A percentile compares a stretch with the other conserved stretches of the same genome.
phyloP scores from a whole-genome alignment of 2,113 vertebrate genomes.

The Protomyctophum bolini region DNA sequence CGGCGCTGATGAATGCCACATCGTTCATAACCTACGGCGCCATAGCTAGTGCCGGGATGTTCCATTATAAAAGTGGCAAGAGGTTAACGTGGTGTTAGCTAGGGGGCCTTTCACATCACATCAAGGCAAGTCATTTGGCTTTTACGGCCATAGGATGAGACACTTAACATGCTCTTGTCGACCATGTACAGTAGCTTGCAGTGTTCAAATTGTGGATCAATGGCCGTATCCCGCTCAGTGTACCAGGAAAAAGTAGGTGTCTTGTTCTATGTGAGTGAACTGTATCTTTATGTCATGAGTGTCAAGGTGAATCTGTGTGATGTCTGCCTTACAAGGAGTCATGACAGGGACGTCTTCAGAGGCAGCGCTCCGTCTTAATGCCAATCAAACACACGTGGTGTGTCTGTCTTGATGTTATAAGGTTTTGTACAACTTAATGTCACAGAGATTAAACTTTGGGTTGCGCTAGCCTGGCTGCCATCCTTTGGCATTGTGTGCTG shows the following conservation, averaged over 20 bases:
- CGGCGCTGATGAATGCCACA: background rate
- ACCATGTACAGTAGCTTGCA: constrained; percentile 17
- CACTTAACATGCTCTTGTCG: constrained; percentile 11
- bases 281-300: constrained; percentile 9
- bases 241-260: constrained; percentile 6
- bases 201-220: constrained; percentile 26
- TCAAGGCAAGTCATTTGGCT: constrained; percentile 38
- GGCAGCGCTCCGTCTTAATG: constrained; percentile 24
- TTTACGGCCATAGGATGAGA: constrained; percentile 41
- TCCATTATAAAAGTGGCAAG: constrained; percentile 4
- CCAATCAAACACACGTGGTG: constrained; percentile 22
- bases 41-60: background rate
- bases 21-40: constrained; percentile 4
- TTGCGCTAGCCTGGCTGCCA: constrained; percentile 29
- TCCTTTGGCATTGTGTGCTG: background rate
- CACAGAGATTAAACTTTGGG: background rate
- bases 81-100: constrained; percentile 21
- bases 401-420: constrained; percentile 18
- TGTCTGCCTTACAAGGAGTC: constrained; percentile 26
- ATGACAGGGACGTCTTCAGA: constrained; percentile 24
- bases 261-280: background rate
- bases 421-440: constrained; percentile 26
- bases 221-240: constrained; percentile 1
- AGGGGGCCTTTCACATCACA: constrained; percentile 31
- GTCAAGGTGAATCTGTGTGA: constrained; percentile 35